A percentile compares a stretch with the other conserved stretches of the same genome.
phyloP scores from a whole-genome alignment of 2,888 invertebrate species.

The Ornithoptera alexandrae region DNA sequence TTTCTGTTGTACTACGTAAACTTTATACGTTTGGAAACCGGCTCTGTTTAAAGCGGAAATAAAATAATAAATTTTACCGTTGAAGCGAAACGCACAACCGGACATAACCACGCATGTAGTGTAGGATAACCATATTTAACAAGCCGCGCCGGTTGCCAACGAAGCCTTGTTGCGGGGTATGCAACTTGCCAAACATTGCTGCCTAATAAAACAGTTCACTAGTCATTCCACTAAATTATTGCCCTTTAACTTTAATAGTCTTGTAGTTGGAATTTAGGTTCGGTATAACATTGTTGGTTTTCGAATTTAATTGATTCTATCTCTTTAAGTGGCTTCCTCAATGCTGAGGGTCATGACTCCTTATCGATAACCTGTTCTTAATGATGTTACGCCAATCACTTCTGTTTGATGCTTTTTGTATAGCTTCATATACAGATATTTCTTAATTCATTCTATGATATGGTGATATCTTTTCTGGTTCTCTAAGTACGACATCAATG shows the following conservation, averaged over 20 bases:
- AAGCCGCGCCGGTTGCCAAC: slow-evolving; percentile 26
- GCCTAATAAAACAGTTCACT: slow-evolving; percentile 25
- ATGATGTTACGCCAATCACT: too few species aligned
- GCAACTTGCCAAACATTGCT: slow-evolving; percentile 25
- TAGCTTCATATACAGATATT: too few species aligned
- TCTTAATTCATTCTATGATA: too few species aligned
- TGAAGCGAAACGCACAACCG: slow-evolving; percentile 21
- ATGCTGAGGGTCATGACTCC: too few species aligned
- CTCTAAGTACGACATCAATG: too few species aligned
- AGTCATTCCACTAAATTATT: slow-evolving; percentile 13
- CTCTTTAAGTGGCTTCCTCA: too few species aligned
- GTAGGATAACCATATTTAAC: slow-evolving; percentile 30
- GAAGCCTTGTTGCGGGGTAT: slow-evolving; percentile 17
- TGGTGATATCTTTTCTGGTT: too few species aligned
- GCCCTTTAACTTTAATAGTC: background rate
- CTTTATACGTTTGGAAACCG: background rate
- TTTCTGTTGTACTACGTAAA: background rate
- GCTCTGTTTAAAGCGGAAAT: slow-evolving; percentile 20
- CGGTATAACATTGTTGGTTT: background rate
- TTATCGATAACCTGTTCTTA: too few species aligned
- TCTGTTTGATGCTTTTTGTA: too few species aligned
- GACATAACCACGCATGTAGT: slow-evolving; percentile 24
- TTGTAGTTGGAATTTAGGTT: background rate
- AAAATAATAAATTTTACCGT: slow-evolving; percentile 24
- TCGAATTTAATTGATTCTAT: too few species aligned